Evolutionary conservation across 2,113 vertebrate species (phyloP), one percentile per base, ranked within the genome.

Genomic region (Caranx ignobilis): DNA sequence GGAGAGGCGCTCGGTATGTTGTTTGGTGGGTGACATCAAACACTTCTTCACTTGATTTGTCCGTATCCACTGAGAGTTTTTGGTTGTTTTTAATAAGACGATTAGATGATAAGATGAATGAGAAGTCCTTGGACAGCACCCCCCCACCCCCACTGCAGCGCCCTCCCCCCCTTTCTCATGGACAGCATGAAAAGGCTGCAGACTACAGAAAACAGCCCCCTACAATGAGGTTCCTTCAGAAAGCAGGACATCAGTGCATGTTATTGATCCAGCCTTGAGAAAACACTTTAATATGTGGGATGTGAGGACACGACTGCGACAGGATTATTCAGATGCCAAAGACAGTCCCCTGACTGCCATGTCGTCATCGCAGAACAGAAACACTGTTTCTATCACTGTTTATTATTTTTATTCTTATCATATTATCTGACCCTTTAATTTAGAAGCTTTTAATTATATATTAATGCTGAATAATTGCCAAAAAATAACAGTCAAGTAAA

Each of bases 31-130:
- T 47, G 55, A 70, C 56, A 69, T 61, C 26, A 35, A 61, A 50
- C 19, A 37, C 18, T 67, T 62, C 48, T 50, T 62, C 35, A 32
- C 37, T 60, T 75, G 52, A 71, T 76, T 70, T 64, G 60, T 55
- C 45, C 0, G 5, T 16, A 50, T 71, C 71, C 77, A 61, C 55
- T 19, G 39, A 60, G 57, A 59, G 15, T 54, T 78, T 77, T 52
- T 6, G 8, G 19, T 60, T 81, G 10, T 45, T 60, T 78, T 67
- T 11, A 78, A 78, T 83, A 76, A 68, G n/a, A 74, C 26, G 50
- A 64, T 37, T 37, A 37, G 37, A 37, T 37, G 37, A 37, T 37
- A 37, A 37, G 37, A 37, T 8, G 37, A 41, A 41, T 35, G 16
- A 76, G 21, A 79, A 76, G 31, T 70, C 69, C 55, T 86, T 75